Evolutionary conservation across 1,140 invertebrate genomes (phyloP).

Genomic region (Drosophila nigromelanica): DNA sequence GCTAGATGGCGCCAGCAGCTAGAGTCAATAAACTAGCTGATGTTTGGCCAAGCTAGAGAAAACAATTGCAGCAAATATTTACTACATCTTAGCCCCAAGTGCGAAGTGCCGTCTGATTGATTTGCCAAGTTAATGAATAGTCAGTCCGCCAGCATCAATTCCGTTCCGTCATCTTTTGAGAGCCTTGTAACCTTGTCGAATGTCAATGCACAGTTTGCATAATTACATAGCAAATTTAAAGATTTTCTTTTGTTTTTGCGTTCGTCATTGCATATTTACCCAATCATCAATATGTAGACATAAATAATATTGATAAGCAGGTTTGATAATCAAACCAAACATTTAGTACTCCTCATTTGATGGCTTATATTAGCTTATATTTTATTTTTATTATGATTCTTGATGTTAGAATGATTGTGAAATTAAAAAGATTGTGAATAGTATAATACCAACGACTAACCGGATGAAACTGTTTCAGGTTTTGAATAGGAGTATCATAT

Average conservation of each 20-base stretch:
- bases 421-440: slow-evolving; percentile 6
- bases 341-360: neutral
- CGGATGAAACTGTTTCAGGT: too few species aligned
- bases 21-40: neutral
- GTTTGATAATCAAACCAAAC: neutral
- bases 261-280: slow-evolving; percentile 24
- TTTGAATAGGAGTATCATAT: too few species aligned
- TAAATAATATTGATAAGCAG: slow-evolving; percentile 22
- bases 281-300: slow-evolving; percentile 27
- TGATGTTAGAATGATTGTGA: neutral
- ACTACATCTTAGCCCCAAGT: neutral
- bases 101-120: slow-evolving; percentile 24
- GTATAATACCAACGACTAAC: too few species aligned
- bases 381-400: slow-evolving; percentile 2
- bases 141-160: neutral
- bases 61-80: slow-evolving; percentile 15
- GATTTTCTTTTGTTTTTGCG: slow-evolving; percentile 5
- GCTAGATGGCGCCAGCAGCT: slow-evolving; percentile 22
- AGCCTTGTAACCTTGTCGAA: slow-evolving; percentile 40
- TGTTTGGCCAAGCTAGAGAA: neutral
- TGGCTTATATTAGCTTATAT: neutral
- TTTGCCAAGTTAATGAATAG: slow-evolving; percentile 13
- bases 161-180: neutral
- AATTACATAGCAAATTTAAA: slow-evolving; percentile 31
- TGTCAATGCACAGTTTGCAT: slow-evolving; percentile 37